These are phyloP conservation scores for Xiphophorus maculatus DNA, from an alignment of 2,113 vertebrate genomes.

Conservation along the genomic window DNA sequence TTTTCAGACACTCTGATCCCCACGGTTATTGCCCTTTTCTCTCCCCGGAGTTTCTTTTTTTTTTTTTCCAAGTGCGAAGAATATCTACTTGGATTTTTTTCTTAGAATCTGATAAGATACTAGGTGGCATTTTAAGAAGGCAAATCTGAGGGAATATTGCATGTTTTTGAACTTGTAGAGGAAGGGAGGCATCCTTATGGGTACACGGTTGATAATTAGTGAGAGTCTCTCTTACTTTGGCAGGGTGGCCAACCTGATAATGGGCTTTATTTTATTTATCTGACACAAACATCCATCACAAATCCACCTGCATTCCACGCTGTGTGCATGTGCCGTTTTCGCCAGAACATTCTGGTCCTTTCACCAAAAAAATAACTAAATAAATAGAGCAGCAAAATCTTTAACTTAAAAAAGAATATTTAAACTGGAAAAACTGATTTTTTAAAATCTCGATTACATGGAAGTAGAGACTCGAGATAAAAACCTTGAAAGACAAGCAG, in stretches of 20 bases:
- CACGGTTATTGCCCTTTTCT: slow-evolving; percentile 12
- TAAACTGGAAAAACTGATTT: neutral
- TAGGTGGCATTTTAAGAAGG: slow-evolving; percentile 11
- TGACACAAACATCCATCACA: neutral
- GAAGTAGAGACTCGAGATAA: neutral
- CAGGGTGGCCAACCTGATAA: neutral
- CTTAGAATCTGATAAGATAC: slow-evolving; percentile 17
- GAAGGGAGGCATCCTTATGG: neutral
- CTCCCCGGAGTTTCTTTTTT: neutral
- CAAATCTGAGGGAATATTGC: neutral
- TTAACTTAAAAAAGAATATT: neutral
- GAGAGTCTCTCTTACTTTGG: neutral
- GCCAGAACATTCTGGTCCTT: neutral
- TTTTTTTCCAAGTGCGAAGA: neutral
- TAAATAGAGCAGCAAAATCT: neutral
- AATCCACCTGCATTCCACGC: slow-evolving; percentile 17
- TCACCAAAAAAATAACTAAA: neutral
- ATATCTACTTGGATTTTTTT: slow-evolving; percentile 12
- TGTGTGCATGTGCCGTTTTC: neutral
- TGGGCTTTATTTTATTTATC: neutral
- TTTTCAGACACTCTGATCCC: slow-evolving; percentile 21
- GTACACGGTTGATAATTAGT: no score
- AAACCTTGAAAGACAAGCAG: neutral
- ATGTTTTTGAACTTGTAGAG: neutral
- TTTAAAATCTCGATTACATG: neutral